These are phyloP conservation scores for Lysiphlebus fabarum DNA, from an alignment of 1,140 invertebrate species.

Conservation along the genomic window DNA sequence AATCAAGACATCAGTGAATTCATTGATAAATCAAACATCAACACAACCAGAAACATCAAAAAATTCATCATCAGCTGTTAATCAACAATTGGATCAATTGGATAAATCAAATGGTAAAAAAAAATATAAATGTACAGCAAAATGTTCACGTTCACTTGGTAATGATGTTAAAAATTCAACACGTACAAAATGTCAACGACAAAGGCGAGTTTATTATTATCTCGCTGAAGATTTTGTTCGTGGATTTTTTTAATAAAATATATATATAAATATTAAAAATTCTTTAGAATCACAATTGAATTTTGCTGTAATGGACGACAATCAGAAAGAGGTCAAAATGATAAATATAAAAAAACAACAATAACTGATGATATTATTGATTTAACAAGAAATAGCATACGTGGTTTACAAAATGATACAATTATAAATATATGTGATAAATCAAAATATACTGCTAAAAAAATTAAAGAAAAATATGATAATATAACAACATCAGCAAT, in stretches of 20 bases:
- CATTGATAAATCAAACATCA: not conserved
- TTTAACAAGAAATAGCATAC: constrained; percentile 10
- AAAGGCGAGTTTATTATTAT: constrained; percentile 19
- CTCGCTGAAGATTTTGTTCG: constrained; percentile 21
- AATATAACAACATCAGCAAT: not conserved
- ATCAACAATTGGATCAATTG: too few species aligned
- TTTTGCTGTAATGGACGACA: constrained; percentile 8
- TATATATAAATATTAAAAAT: not conserved
- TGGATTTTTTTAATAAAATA: constrained; percentile 14
- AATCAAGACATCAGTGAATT: too few species aligned
- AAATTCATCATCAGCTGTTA: not conserved
- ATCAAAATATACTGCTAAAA: not conserved
- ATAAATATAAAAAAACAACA: not conserved
- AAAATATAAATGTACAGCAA: not conserved
- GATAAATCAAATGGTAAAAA: not conserved
- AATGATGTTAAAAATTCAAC: not conserved
- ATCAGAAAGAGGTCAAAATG: not conserved
- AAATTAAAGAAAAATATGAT: constrained; percentile 1
- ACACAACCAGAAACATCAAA: not conserved
- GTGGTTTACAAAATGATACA: not conserved
- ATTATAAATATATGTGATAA: not conserved
- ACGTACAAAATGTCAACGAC: constrained; percentile 14
- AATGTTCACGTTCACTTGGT: not conserved
- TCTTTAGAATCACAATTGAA: constrained; percentile 20
- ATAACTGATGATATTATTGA: not conserved